phyloP scores from a whole-genome alignment of 2,888 invertebrate species.

The Brachylomia viminalis region DNA sequence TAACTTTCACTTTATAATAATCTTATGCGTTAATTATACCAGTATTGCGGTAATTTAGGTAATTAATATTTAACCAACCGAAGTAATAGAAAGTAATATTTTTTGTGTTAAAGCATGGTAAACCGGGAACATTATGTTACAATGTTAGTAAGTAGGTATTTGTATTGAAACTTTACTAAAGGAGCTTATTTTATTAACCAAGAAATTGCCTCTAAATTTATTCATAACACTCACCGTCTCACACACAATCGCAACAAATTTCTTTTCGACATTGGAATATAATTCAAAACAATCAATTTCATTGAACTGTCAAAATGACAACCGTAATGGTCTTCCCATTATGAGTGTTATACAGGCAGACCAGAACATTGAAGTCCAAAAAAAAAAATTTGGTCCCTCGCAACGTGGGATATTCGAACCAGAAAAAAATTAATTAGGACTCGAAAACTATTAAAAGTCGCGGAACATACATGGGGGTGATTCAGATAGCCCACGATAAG shows the following conservation, averaged over 20 bases:
- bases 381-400: too few species aligned
- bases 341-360: neutral
- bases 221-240: neutral
- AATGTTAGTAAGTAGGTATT: constrained; percentile 3
- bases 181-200: neutral
- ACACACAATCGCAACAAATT: neutral
- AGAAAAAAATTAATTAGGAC: too few species aligned
- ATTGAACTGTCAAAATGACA: constrained; percentile 5
- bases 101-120: constrained; percentile 8
- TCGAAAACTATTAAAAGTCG: too few species aligned
- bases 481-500: too few species aligned
- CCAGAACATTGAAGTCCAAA: too few species aligned
- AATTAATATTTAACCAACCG: neutral
- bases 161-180: neutral
- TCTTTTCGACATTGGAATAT: neutral
- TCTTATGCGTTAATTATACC: constrained; percentile 44
- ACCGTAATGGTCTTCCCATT: neutral
- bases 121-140: constrained; percentile 11
- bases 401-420: too few species aligned
- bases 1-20: constrained; percentile 59
- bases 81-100: constrained; percentile 4
- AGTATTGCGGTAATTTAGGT: constrained; percentile 20
- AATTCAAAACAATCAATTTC: neutral
- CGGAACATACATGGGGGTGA: too few species aligned
- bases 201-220: neutral